Evolutionary conservation across 2,888 invertebrate genomes (phyloP), one percentile per base, ranked within the genome.

Genomic region (Nyleta sp.): DNA sequence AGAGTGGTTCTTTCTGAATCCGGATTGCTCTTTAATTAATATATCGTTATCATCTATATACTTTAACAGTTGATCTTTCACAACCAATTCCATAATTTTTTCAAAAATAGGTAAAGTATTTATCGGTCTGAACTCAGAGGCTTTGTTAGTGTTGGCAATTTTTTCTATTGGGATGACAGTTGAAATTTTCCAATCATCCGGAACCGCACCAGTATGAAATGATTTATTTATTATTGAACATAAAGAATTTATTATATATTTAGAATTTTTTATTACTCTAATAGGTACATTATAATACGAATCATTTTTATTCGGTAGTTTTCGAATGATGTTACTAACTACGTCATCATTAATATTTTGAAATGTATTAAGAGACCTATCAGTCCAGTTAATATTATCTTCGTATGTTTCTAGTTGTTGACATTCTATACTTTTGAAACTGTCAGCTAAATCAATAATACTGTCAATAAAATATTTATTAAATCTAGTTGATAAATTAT

Each of bases 81-180:
- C 46, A 24, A 44, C 6, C 11, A 60, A 46, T 28, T 59, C 57
- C n/a, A 59, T 4, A 13, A 59, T 42, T 28, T 59, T 59, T 31
- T 59, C 24, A 11, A 42, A 42, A 4, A 59, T 28, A 13, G 42
- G 42, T 8, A 59, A 7, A 13, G 22, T 40, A 24, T 59, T 59
- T 17, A 59, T 22, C 2, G 57, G 57, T 15, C 57, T 7, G 28
- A 59, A 59, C 13, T 42, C 42, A 28, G 11, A 5, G 5, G 50
- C 31, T 0, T 50, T 24, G 3, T 22, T 50, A 2, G 35, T 35
- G 11, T 35, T 35, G n/a, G 13, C 11, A 1, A 35, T 11, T 35
- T 35, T 35, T 35, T 35, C 35, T 11, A 35, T 35, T 11, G 35
- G 35, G 5, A 35, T 35, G 1, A 35, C n/a, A 35, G 35, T 35